Percentiles rank a stretch among this genome's conserved stretches.
Conservation (phyloP, 2,888 invertebrate species). For the Taenaris catops region DNA sequence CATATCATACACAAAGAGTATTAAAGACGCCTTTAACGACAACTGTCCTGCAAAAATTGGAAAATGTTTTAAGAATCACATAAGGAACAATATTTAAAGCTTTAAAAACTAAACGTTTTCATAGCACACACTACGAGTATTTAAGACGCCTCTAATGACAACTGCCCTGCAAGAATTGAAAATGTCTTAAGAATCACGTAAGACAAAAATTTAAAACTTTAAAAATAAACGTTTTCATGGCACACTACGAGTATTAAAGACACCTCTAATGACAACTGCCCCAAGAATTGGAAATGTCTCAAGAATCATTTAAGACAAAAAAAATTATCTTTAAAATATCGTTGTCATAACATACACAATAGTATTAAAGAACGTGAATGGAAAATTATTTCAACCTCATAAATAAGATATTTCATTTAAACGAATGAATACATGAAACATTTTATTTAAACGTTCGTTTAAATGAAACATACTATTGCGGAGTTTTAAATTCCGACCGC, state of each 20-base stretch:
- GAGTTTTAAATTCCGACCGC: too few relatives aligned
- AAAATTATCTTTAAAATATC: not conserved
- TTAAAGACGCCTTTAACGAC: slow-evolving; percentile 91
- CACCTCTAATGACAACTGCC: slow-evolving; percentile 91
- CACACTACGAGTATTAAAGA: too few relatives aligned
- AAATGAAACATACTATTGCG: too few relatives aligned
- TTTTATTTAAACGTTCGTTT: too few relatives aligned
- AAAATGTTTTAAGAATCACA: not conserved
- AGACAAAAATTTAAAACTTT: not conserved
- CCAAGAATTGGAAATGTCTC: slow-evolving; percentile 52
- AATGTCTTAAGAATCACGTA: not conserved
- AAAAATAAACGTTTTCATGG: not conserved
- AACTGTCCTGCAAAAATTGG: slow-evolving; percentile 84
- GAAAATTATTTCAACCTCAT: too few relatives aligned
- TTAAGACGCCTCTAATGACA: slow-evolving; percentile 91
- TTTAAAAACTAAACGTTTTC: not conserved
- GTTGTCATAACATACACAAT: too few relatives aligned
- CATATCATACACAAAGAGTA: too few relatives aligned
- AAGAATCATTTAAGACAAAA: not conserved
- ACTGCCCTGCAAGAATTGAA: slow-evolving; percentile 81
- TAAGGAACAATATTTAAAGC: not conserved
- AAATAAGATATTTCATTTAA: too few relatives aligned
- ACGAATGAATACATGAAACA: too few relatives aligned
- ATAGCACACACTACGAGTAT: too few relatives aligned
- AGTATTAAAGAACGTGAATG: too few relatives aligned